Percentiles rank a stretch among this genome's conserved stretches.
These are phyloP conservation scores for Meiosimyza decipiens DNA, from an alignment of 2,888 invertebrate species.

Conservation along the genomic window DNA sequence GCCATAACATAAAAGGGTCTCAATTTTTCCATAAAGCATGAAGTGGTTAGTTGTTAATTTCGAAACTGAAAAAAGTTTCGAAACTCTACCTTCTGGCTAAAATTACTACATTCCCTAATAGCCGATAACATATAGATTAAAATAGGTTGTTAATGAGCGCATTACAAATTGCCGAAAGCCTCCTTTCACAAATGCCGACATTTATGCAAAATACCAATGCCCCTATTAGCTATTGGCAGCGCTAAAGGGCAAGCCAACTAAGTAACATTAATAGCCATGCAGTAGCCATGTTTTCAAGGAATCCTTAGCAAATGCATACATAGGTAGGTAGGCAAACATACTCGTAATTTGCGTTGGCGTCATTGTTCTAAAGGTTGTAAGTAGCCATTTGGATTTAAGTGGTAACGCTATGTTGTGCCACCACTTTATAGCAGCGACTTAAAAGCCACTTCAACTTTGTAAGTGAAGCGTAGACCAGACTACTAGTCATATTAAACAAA, in stretches of 20 bases:
- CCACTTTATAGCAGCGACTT: background rate
- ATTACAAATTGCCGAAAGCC: slow-evolving; percentile 13
- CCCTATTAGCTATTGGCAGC: background rate
- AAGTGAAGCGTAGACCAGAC: slow-evolving; percentile 8
- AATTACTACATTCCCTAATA: too few species aligned
- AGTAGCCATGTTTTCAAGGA: slow-evolving; percentile 3
- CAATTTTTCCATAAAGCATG: too few species aligned
- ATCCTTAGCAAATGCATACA: background rate
- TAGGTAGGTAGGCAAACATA: background rate
- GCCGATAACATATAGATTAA: background rate
- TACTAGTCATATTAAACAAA: background rate
- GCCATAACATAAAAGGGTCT: too few species aligned
- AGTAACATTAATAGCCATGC: background rate
- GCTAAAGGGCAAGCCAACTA: background rate
- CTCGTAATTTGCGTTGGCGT: slow-evolving; percentile 32
- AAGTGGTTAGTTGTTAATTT: too few species aligned
- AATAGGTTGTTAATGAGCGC: slow-evolving; percentile 13
- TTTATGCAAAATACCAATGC: slow-evolving; percentile 1
- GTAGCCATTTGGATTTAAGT: slow-evolving; percentile 15
- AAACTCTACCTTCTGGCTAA: too few species aligned
- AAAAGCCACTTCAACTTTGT: background rate
- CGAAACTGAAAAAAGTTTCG: too few species aligned
- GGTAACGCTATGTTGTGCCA: background rate
- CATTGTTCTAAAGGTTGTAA: slow-evolving; percentile 24
- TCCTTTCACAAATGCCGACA: background rate